A percentile compares a stretch with the other conserved stretches of the same genome.
Conservation (phyloP, 1,140 invertebrate species). For the Drosophila tristis region DNA sequence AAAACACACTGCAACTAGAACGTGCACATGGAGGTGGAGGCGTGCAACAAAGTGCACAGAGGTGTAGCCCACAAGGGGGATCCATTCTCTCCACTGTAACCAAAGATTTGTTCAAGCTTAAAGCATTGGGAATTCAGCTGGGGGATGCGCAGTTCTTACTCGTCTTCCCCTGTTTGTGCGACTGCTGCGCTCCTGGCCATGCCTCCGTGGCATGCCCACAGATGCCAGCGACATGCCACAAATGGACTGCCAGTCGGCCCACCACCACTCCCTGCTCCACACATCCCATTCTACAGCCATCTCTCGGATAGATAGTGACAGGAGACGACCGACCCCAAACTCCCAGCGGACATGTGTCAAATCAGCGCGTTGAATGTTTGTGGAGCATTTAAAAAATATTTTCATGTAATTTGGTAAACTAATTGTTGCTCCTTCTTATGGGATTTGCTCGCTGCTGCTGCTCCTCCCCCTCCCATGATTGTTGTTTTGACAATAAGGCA, state of each 20-base stretch:
- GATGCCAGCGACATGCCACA: conserved; percentile 75
- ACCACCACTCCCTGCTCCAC: background rate
- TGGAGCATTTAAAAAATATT: conserved; percentile 81
- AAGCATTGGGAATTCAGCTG: conserved; percentile 5
- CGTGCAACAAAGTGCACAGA: conserved; percentile 13
- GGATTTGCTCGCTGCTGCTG: conserved; percentile 31
- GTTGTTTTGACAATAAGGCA: conserved; percentile 82
- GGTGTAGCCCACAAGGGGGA: background rate
- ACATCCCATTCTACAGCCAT: conserved; percentile 25
- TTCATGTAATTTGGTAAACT: conserved; percentile 84
- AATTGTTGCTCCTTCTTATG: conserved; percentile 64
- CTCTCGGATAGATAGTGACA: conserved; percentile 32
- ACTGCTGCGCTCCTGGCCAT: conserved; percentile 5
- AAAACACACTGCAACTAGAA: conserved; percentile 67
- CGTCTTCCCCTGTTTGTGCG: background rate
- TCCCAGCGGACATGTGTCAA: conserved; percentile 68
- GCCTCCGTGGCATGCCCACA: conserved; percentile 20
- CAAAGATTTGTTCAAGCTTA: background rate
- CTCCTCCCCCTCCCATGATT: conserved; percentile 22
- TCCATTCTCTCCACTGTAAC: background rate
- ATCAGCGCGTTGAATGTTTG: conserved; percentile 62
- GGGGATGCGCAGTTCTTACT: background rate
- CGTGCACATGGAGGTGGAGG: background rate
- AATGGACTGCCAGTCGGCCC: conserved; percentile 62
- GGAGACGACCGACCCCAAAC: conserved; percentile 30